Conservation (phyloP, 2,797 vertebrate genomes). For the Pterois miles region DNA sequence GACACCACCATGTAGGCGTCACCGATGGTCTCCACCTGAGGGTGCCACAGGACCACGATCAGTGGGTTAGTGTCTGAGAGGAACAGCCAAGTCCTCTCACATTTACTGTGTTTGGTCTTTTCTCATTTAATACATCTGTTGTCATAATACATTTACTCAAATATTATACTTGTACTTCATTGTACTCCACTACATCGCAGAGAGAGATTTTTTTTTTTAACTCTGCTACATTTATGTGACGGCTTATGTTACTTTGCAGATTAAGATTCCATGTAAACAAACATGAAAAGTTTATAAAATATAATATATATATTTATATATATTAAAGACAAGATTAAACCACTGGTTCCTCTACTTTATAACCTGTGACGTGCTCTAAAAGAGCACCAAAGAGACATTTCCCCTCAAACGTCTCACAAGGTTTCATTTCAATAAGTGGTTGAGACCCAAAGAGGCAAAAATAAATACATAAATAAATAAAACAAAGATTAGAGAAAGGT, state of each 20-base stretch:
- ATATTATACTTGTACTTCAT: not conserved
- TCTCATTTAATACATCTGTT: not conserved
- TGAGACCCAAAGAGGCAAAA: not conserved
- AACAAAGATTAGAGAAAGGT: not conserved
- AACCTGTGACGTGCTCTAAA: not conserved
- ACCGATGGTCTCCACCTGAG: conserved; percentile 92
- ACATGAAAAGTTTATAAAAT: not conserved
- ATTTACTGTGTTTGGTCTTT: too few species aligned
- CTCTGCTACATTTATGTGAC: not conserved
- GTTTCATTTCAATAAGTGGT: not conserved
- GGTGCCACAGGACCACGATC: conserved; percentile 1
- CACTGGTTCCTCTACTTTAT: not conserved
- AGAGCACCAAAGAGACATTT: not conserved
- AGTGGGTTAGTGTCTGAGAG: not conserved
- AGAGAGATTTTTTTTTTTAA: not conserved
- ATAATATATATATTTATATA: not conserved
- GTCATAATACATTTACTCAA: too few species aligned
- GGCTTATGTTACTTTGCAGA: not conserved
- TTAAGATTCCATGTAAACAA: not conserved
- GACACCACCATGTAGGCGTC: conserved; percentile 97
- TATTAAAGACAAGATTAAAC: too few species aligned
- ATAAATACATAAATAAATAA: not conserved
- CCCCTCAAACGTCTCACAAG: not conserved
- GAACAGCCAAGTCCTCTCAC: not conserved
- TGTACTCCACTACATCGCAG: not conserved